phyloP scores from a whole-genome alignment of 1,140 invertebrate species.

The Neotoxoptera formosana region DNA sequence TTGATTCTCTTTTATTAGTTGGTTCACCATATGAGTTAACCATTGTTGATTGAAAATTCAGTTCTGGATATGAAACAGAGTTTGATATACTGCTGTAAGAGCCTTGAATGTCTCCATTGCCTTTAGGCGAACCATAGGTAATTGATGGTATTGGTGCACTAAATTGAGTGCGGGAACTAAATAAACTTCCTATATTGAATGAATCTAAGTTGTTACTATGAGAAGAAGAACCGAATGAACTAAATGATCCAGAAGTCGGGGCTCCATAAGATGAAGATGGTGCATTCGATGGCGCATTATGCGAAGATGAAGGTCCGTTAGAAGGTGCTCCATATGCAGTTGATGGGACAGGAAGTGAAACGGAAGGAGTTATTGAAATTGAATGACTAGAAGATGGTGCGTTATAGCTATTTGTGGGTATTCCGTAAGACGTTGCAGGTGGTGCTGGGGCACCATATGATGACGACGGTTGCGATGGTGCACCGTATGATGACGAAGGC shows the following conservation, averaged over 20 bases:
- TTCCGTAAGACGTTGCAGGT: conserved; percentile 59
- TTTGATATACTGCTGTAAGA: conserved; percentile 49
- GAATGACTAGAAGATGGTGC: conserved; percentile 46
- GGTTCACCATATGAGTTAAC: conserved; percentile 58
- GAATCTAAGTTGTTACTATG: conserved; percentile 47
- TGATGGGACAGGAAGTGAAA: conserved; percentile 54
- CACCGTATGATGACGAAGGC: conserved; percentile 61
- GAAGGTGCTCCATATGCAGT: conserved; percentile 59
- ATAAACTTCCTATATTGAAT: conserved; percentile 58
- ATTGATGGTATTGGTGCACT: conserved; percentile 57
- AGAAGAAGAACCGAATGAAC: conserved; percentile 56
- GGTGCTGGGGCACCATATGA: conserved; percentile 60
- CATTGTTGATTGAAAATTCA: conserved; percentile 35
- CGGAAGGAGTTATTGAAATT: conserved; percentile 43
- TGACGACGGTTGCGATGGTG: conserved; percentile 59
- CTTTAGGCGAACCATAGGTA: conserved; percentile 57
- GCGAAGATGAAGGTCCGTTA: conserved; percentile 33
- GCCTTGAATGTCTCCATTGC: conserved; percentile 12
- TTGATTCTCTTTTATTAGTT: conserved; percentile 15
- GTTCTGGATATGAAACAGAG: conserved; percentile 30
- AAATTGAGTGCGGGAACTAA: conserved; percentile 54
- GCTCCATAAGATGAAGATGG: conserved; percentile 64
- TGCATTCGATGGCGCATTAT: conserved; percentile 60
- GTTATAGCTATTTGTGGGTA: conserved; percentile 56
- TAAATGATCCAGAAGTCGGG: conserved; percentile 57